phyloP scores from a whole-genome alignment of 1,140 invertebrate genomes.

The Battus philenor region DNA sequence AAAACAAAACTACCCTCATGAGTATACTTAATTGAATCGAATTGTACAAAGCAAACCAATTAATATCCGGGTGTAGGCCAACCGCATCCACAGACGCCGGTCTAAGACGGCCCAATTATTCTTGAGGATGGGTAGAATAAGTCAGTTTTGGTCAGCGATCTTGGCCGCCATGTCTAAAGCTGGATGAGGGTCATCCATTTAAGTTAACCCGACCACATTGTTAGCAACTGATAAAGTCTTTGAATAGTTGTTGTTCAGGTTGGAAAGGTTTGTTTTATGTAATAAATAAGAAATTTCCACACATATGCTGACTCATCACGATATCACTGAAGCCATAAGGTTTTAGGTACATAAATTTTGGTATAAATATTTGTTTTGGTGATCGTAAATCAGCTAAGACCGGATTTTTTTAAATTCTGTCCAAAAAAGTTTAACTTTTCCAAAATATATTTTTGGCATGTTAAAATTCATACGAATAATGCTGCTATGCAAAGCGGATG shows the following conservation, averaged over 20 bases:
- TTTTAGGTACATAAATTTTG: not conserved
- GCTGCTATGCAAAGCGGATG: too few species aligned
- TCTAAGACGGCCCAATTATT: slow-evolving; percentile 35
- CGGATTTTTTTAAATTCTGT: too few species aligned
- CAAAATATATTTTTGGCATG: too few species aligned
- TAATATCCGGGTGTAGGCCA: slow-evolving; percentile 28
- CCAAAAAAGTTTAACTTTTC: too few species aligned
- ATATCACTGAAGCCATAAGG: not conserved
- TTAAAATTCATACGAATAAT: too few species aligned
- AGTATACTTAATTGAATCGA: slow-evolving; percentile 24
- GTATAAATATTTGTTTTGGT: too few species aligned
- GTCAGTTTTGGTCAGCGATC: slow-evolving; percentile 33
- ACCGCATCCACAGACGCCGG: slow-evolving; percentile 24
- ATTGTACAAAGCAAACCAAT: slow-evolving; percentile 39
- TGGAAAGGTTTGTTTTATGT: too few species aligned
- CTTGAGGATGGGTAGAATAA: slow-evolving; percentile 34
- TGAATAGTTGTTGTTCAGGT: not conserved
- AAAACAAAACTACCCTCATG: slow-evolving; percentile 12
- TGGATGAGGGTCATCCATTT: slow-evolving; percentile 36
- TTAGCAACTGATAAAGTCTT: slow-evolving; percentile 17
- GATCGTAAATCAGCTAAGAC: too few species aligned
- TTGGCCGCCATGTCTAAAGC: slow-evolving; percentile 35
- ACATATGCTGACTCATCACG: too few species aligned
- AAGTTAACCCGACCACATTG: slow-evolving; percentile 28
- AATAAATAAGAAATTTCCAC: slow-evolving; percentile 3